Base-by-base conservation (phyloP, 1,140 invertebrate species). In the Ceratina calcarata region DNA sequence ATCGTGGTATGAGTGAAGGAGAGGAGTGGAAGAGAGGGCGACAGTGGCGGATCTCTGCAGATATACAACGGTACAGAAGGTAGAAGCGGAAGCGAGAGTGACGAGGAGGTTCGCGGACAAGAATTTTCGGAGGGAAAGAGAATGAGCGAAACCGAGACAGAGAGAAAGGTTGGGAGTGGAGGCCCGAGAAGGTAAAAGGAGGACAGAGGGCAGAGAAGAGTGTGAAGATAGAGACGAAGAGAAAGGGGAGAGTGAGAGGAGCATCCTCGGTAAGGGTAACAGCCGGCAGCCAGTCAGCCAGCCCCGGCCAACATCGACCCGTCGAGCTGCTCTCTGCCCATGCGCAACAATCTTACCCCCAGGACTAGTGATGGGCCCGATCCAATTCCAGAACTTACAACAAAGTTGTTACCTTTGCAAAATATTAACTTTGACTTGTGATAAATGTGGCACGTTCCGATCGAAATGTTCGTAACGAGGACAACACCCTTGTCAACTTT, bases 221-320 rank as follows among this genome's bases (percentile, higher is more conserved):
- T 45, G 37, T 2, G 37, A 45, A 45, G 37, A 45, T 45, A 45
- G 65, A 68, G 80, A 80, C 66, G 61, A 73, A 73, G 57, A 69
- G 77, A 55, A 22, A 55, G 71, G 68, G 71, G 66, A 79, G 57
- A 81, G 58, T 51, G 66, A 61, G 69, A 53, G 80, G 81, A 78
- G 79, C 73, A 86, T 85, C 82, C 75, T 81, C 87, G 82, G 62
- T 60, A 84, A 45, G 37, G 37, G 37, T 45, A 75, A 72, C 76
- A 83, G 76, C 84, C 85, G 83, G 84, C 85, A 86, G 88, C 86
- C 83, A 83, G 88, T 89, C 88, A 87, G 88, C 88, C 88, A 89
- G 89, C 90, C 91, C 88, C 91, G 91, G 91, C 90, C 90, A 92
- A 90, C 90, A 92, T 92, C 91, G 91, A 92, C 91, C 91, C 90